Percentiles rank a stretch among this genome's conserved stretches.
Evolutionary conservation across 2,113 vertebrate species (phyloP).

Genomic region (Calyptommatus sinebrachiatus): DNA sequence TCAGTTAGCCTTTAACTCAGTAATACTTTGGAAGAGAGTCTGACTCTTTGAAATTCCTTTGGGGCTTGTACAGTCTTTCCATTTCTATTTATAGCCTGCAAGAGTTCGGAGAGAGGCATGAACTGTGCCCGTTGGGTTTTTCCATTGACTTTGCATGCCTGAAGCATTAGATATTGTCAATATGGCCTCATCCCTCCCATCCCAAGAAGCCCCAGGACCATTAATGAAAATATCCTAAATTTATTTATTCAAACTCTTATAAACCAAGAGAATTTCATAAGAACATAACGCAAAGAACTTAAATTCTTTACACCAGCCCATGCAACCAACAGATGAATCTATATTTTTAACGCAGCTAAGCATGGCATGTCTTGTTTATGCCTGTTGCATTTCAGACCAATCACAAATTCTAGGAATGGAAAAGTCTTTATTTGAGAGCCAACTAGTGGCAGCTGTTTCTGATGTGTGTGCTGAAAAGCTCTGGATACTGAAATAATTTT

Average conservation of each 20-base stretch:
- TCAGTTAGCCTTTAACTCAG: neutral
- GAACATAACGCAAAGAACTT: neutral
- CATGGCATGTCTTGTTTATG: neutral
- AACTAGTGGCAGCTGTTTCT: neutral
- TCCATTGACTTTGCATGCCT: conserved; percentile 26
- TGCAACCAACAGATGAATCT: neutral
- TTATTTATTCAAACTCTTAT: neutral
- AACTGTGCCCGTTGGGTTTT: conserved; percentile 27
- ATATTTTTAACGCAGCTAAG: neutral
- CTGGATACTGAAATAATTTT: no score
- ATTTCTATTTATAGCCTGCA: conserved; percentile 30
- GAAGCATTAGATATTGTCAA: conserved; percentile 15
- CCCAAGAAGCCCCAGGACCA: neutral
- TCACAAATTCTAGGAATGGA: neutral
- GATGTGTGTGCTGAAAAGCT: no score
- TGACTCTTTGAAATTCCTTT: conserved; percentile 1
- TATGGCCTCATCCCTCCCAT: rapidly evolving
- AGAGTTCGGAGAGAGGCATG: rapidly evolving
- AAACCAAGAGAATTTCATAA: neutral
- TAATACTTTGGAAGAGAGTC: neutral
- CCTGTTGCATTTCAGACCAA: neutral
- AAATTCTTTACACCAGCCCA: neutral
- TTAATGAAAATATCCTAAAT: no score
- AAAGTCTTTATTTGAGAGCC: neutral
- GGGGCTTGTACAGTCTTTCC: conserved; percentile 9